Conservation (phyloP, 2,797 vertebrate genomes). For the Lacerta agilis region DNA sequence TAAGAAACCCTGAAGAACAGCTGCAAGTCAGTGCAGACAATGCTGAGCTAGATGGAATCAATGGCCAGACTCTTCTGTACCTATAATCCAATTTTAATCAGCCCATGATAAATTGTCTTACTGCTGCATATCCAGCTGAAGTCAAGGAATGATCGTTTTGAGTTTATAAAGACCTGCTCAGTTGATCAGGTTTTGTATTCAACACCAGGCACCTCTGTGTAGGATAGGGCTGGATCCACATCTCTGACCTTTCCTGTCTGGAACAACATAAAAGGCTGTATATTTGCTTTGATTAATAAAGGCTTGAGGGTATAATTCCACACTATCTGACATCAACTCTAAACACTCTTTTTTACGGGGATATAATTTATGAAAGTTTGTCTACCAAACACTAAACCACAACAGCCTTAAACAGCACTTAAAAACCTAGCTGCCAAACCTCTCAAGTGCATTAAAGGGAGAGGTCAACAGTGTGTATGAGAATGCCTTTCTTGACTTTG, state of each 20-base stretch:
- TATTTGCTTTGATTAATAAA: constrained; percentile 28
- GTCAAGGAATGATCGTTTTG: not conserved
- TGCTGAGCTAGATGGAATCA: no score
- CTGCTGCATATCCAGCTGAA: not conserved
- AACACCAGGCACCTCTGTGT: not conserved
- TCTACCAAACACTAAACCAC: not conserved
- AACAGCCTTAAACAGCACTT: not conserved
- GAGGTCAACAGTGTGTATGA: not conserved
- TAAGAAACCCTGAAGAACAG: no score
- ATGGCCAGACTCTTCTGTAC: no score
- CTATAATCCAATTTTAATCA: not conserved
- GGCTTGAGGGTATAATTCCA: constrained; percentile 26
- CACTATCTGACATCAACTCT: not conserved
- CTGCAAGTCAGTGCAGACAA: no score
- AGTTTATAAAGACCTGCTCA: not conserved
- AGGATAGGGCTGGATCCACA: constrained; percentile 27
- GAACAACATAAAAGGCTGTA: not conserved
- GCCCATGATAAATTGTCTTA: not conserved
- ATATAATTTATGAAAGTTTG: constrained; percentile 42
- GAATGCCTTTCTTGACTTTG: not conserved
- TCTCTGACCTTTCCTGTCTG: constrained; percentile 17
- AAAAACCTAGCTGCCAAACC: not conserved
- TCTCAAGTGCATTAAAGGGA: not conserved
- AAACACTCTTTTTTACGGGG: constrained; percentile 31
- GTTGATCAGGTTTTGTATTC: not conserved